Conservation (phyloP, 2,113 vertebrate genomes). For the Amphilophus citrinellus region DNA sequence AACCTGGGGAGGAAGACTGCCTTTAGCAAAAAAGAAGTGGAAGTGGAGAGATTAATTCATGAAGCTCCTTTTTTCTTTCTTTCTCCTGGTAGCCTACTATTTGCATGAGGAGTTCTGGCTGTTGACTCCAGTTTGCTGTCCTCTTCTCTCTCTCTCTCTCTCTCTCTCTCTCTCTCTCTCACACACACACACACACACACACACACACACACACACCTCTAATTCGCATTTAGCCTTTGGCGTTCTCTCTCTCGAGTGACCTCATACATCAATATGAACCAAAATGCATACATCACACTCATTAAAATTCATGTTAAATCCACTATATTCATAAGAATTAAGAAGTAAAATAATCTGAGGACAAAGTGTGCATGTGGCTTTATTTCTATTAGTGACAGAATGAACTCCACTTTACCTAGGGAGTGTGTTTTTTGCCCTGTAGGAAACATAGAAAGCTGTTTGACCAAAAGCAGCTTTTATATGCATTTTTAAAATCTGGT, state of each 20-base stretch:
- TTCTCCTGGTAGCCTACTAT: constrained; percentile 59
- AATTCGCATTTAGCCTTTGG: constrained; percentile 69
- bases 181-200: constrained; percentile 34
- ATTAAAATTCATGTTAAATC: constrained; percentile 63
- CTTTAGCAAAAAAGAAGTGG: constrained; percentile 78
- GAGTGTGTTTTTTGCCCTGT: background rate
- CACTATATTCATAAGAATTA: constrained; percentile 56
- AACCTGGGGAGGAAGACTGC: constrained; percentile 78
- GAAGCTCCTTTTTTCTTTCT: constrained; percentile 48
- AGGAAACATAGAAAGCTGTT: background rate
- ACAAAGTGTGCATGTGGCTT: constrained; percentile 5
- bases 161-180: background rate
- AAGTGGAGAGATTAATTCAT: constrained; percentile 84
- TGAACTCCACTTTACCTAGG: constrained; percentile 4
- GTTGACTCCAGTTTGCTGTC: constrained; percentile 83
- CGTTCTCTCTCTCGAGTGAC: constrained; percentile 55
- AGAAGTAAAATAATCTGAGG: constrained; percentile 38
- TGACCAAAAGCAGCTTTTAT: background rate
- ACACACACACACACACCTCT: constrained; percentile 31
- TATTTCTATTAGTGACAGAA: background rate
- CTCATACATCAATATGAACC: constrained; percentile 64
- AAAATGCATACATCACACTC: constrained; percentile 57
- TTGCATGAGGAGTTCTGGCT: constrained; percentile 82
- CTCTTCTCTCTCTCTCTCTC: constrained; percentile 35
- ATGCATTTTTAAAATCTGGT: constrained; percentile 3